These are phyloP conservation scores for Laticauda colubrina DNA, from an alignment of 2,113 vertebrate genomes.

Conservation along the genomic window DNA sequence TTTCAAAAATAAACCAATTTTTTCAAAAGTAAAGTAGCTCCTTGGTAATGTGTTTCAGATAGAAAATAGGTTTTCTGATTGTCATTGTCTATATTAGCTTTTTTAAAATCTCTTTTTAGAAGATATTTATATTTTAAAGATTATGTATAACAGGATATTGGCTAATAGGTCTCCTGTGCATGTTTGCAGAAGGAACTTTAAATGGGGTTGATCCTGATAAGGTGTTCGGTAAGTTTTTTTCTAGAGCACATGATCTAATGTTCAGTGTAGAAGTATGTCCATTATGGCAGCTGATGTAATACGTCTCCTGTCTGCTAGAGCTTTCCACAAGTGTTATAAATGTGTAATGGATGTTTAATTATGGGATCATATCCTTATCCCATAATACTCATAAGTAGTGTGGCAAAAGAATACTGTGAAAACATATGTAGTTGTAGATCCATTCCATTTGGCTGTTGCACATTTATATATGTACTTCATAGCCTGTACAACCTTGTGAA, in stretches of 20 bases:
- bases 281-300: background rate
- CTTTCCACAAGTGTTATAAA: background rate
- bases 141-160: background rate
- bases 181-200: slow-evolving; percentile 35
- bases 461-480: background rate
- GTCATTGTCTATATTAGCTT: background rate
- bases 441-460: background rate
- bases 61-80: background rate
- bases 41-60: background rate
- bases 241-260: background rate
- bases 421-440: background rate
- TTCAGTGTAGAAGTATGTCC: background rate
- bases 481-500: background rate
- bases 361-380: background rate
- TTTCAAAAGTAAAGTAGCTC: background rate
- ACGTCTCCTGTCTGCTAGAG: background rate
- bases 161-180: background rate
- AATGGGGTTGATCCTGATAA: background rate
- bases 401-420: background rate
- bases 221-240: slow-evolving; percentile 37
- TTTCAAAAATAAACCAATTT: background rate
- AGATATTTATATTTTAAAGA: background rate
- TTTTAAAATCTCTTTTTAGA: background rate
- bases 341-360: background rate
- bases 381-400: background rate